Evolutionary conservation across 1,140 invertebrate species (phyloP).

Genomic region (Yoshiicerus persimilis): DNA sequence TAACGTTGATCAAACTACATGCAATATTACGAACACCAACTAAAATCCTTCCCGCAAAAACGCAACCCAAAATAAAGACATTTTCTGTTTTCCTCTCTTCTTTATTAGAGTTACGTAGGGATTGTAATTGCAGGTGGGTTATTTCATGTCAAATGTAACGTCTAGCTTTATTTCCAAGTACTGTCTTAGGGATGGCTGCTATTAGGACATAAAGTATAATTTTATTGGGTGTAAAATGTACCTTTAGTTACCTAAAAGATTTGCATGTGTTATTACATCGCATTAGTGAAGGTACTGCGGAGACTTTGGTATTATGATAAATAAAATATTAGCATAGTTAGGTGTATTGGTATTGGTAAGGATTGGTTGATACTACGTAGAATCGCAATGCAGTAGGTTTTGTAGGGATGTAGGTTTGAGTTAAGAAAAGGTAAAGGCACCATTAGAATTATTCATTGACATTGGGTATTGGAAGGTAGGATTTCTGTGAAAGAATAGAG

Average conservation of each 20-base stretch:
- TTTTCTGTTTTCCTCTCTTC: neutral
- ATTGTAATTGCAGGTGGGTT: neutral
- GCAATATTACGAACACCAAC: too few species aligned
- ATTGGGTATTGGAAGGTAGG: neutral
- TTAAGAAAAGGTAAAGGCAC: neutral
- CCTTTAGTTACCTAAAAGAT: neutral
- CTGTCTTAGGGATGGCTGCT: neutral
- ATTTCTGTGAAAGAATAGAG: neutral
- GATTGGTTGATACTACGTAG: neutral
- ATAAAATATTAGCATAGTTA: too few species aligned
- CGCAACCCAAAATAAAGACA: neutral
- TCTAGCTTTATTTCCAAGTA: neutral
- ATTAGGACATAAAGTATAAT: neutral
- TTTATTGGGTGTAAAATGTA: neutral
- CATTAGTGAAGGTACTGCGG: too few species aligned
- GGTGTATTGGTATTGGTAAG: too few species aligned
- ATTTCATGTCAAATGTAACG: neutral
- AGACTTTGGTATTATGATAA: too few species aligned
- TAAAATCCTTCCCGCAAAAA: neutral
- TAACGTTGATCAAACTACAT: neutral
- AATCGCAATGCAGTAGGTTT: neutral
- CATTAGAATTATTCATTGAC: neutral
- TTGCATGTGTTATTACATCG: neutral
- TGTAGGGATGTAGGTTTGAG: neutral
- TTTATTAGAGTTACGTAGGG: neutral